Base-by-base conservation (phyloP, 2,888 invertebrate species). In the Cantharis flavilabris region DNA sequence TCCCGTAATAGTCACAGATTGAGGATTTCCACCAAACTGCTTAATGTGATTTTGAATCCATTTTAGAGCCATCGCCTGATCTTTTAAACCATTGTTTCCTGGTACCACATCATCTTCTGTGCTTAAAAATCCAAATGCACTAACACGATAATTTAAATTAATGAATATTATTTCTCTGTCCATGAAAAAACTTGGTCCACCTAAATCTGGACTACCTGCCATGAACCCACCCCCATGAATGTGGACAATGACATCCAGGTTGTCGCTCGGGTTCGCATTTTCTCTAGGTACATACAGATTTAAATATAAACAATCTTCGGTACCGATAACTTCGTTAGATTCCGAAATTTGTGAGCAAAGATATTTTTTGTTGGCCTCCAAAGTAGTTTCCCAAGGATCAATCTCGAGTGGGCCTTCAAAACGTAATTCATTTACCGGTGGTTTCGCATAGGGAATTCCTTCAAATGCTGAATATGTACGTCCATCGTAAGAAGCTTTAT, bases 21-120 rank as follows among this genome's bases (percentile, higher is more conserved):
- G 89, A 2, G 93, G 91, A 87, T 94, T 91, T 0, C 94, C 94
- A 3, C 92, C 93, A 82, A 94, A 94, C 91, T 90, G 65, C 7
- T 65, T 65, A 10, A 65, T 65, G n/a, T 65, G 65, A 7, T 7
- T 20, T 13, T 65, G 20, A 0, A 93, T 88, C 94, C 94, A 94
- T 78, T 90, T 90, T 62, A 94, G 86, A 0, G 93, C 94, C 80
- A 92, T 13, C 87, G 88, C 89, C 87, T 94, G 94, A 88, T 94
- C 94, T 83, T 94, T 94, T 33, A 73, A 20, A 2, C 69, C 73
- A 3, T 18, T 67, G 26, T 73, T 73, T 16, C 73, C 73, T 10
- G 65, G 28, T 2, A 30, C 65, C 10, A 30, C 49, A n/a, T 73
- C 18, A 23, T 73, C 73, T 16, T 67, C 67, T 4, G 73, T 73